Conservation (phyloP, 1,140 invertebrate genomes). For the Caenorhabditis latens region DNA sequence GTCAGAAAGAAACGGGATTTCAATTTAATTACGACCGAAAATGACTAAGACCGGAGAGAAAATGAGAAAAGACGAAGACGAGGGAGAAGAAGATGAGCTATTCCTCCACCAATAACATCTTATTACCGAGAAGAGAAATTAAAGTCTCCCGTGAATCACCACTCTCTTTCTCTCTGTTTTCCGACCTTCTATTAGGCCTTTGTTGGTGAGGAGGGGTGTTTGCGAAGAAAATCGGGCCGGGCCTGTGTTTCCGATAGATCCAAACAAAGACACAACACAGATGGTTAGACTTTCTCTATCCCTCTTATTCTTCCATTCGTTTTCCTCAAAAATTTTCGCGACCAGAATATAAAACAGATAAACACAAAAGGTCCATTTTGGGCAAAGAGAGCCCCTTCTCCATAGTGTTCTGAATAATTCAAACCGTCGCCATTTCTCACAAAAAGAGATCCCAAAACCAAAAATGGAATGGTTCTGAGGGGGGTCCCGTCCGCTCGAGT, state of each 20-base stretch:
- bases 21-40: too few species aligned
- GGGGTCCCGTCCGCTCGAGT: background rate
- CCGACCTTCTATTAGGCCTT: background rate
- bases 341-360: conserved; percentile 49
- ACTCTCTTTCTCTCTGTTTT: background rate
- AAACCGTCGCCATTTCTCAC: background rate
- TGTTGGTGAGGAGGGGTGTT: background rate
- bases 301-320: background rate
- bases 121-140: background rate
- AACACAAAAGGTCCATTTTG: conserved; percentile 51
- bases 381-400: background rate
- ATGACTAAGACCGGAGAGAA: background rate
- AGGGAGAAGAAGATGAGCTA: background rate
- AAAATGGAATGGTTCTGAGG: background rate
- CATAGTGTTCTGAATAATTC: conserved; percentile 26
- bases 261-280: conserved; percentile 34
- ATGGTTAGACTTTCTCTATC: conserved; percentile 2
- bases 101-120: background rate
- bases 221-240: background rate
- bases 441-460: background rate
- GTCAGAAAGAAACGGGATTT: background rate
- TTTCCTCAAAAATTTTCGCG: background rate
- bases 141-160: conserved; percentile 1
- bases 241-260: background rate
- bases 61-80: background rate